These are phyloP conservation scores for Chymomyza amoena DNA, from an alignment of 2,888 invertebrate species.

Conservation along the genomic window DNA sequence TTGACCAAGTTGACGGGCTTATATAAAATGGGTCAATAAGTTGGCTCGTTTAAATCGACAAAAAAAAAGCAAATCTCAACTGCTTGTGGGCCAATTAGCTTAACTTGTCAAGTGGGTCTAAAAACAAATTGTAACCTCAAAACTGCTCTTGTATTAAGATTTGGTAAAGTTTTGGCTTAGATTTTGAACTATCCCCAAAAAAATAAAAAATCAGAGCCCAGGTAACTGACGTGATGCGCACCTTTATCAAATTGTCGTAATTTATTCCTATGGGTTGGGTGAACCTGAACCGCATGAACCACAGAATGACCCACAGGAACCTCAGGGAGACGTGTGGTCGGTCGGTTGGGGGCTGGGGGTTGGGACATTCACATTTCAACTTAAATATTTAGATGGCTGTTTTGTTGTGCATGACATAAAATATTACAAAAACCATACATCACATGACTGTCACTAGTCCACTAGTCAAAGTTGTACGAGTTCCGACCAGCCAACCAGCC, in stretches of 20 bases:
- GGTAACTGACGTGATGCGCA: background rate
- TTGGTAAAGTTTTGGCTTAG: background rate
- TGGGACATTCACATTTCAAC: slow-evolving; percentile 38
- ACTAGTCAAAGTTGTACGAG: background rate
- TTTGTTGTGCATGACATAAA: slow-evolving; percentile 50
- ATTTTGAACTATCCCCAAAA: background rate
- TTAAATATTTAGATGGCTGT: slow-evolving; percentile 64
- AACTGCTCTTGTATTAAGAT: background rate
- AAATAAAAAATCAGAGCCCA: background rate
- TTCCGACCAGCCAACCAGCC: background rate
- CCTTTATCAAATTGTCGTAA: slow-evolving; percentile 41
- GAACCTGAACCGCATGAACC: background rate
- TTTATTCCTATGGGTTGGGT: slow-evolving; percentile 23
- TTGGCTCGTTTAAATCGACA: background rate
- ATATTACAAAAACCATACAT: slow-evolving; percentile 68
- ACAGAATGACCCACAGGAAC: background rate
- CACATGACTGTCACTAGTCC: slow-evolving; percentile 54
- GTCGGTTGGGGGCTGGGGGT: too few species aligned
- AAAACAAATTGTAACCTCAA: background rate
- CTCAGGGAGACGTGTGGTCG: background rate
- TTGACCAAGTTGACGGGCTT: background rate
- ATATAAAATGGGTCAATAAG: background rate
- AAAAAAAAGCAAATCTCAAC: background rate
- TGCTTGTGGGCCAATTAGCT: background rate
- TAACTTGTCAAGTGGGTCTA: background rate